Conservation (phyloP, 2,113 vertebrate species). For the Enhydra lutris region DNA sequence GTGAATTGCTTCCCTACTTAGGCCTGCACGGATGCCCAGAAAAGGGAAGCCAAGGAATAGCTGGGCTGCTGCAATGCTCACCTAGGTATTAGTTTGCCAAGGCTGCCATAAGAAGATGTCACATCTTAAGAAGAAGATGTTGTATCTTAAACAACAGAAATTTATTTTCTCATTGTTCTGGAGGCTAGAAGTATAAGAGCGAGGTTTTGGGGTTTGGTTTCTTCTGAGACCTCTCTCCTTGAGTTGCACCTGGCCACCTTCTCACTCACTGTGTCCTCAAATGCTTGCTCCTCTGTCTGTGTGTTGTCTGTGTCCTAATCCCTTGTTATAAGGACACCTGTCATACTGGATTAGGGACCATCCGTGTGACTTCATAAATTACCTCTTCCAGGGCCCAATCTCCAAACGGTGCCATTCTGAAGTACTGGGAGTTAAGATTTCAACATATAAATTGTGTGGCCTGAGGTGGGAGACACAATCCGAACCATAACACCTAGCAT, state of each 20-base stretch:
- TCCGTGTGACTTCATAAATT: not conserved
- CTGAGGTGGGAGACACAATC: not conserved
- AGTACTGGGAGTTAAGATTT: not conserved
- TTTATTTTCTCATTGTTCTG: not conserved
- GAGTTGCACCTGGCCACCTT: not conserved
- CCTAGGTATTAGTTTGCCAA: not conserved
- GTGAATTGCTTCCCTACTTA: not conserved
- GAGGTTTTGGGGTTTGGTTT: not conserved
- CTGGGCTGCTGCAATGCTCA: not conserved
- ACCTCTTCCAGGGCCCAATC: not conserved
- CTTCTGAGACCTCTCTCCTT: not conserved
- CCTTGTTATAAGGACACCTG: not conserved
- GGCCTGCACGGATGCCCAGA: not conserved
- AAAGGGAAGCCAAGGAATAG: not conserved
- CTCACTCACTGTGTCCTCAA: accelerated
- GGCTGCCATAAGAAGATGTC: not conserved
- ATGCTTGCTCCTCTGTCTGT: accelerated
- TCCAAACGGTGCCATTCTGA: not conserved
- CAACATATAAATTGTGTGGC: not conserved
- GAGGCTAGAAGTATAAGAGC: not conserved
- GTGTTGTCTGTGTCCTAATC: not conserved
- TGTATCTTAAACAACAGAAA: not conserved
- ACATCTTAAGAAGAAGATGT: not conserved
- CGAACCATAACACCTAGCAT: not conserved
- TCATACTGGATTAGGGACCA: not conserved